Conservation (phyloP, 2,888 invertebrate genomes). For the Eilema depressum region DNA sequence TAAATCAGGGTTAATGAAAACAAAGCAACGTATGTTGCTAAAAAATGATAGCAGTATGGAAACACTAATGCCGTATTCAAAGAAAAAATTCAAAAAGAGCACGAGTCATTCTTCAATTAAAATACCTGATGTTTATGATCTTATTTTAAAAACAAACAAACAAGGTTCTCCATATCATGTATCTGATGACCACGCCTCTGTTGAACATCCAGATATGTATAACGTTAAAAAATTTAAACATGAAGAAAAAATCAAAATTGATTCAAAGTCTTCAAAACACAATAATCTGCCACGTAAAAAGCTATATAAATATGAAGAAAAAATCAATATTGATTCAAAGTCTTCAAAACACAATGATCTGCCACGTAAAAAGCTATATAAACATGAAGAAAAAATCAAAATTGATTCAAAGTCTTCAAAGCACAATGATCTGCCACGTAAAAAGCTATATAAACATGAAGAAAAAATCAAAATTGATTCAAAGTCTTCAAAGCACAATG, state of each 20-base stretch:
- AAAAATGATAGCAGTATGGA: constrained; percentile 18
- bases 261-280: neutral
- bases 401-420: neutral
- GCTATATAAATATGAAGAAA: too few species aligned
- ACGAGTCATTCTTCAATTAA: constrained; percentile 21
- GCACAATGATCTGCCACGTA: neutral
- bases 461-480: neutral
- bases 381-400: neutral
- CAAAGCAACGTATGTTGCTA: neutral
- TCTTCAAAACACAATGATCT: too few species aligned
- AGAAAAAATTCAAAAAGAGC: constrained; percentile 28
- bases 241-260: neutral
- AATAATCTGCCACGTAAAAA: neutral
- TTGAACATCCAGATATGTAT: neutral
- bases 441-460: too few species aligned
- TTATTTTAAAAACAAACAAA: neutral
- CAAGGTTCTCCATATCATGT: neutral
- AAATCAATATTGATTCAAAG: neutral
- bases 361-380: neutral
- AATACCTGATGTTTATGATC: neutral
- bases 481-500: too few species aligned
- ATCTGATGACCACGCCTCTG: neutral
- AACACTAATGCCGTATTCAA: constrained; percentile 40
- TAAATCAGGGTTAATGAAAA: neutral
- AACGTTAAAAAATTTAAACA: neutral